phyloP scores from a whole-genome alignment of 2,797 vertebrate genomes.

The Phrynocephalus guinanensis region DNA sequence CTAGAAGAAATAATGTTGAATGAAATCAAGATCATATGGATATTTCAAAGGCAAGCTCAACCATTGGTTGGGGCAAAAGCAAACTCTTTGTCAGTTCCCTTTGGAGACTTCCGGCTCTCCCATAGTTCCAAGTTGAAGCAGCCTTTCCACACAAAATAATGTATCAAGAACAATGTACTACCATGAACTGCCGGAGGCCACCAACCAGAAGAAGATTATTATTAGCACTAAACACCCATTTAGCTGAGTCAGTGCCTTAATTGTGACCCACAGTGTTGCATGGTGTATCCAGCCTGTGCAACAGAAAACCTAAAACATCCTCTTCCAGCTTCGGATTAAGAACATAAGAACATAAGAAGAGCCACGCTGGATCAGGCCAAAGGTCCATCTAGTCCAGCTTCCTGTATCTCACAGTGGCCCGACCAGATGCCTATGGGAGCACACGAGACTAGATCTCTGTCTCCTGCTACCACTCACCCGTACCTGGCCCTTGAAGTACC shows the following conservation, averaged over 20 bases:
- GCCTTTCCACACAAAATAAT: neutral
- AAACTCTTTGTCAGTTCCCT: neutral
- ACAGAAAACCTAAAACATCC: too few species aligned
- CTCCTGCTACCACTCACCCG: too few species aligned
- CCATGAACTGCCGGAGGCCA: neutral
- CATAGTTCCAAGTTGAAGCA: neutral
- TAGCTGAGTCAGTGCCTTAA: neutral
- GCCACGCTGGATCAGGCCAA: too few species aligned
- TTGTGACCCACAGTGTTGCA: neutral
- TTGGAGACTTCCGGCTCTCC: neutral
- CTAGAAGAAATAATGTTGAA: neutral
- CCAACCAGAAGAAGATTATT: neutral
- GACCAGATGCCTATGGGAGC: too few species aligned
- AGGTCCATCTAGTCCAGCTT: too few species aligned
- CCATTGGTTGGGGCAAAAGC: neutral
- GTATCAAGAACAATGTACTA: neutral
- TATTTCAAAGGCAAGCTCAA: neutral
- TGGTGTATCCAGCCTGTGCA: neutral
- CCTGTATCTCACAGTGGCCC: too few species aligned
- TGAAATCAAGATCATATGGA: too few species aligned
- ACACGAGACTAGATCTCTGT: too few species aligned
- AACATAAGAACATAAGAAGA: too few species aligned
- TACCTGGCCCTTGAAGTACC: too few species aligned
- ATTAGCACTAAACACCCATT: neutral
- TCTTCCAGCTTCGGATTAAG: neutral